Conservation (phyloP, 2,888 invertebrate species). For the Lamellibrachia columna region DNA sequence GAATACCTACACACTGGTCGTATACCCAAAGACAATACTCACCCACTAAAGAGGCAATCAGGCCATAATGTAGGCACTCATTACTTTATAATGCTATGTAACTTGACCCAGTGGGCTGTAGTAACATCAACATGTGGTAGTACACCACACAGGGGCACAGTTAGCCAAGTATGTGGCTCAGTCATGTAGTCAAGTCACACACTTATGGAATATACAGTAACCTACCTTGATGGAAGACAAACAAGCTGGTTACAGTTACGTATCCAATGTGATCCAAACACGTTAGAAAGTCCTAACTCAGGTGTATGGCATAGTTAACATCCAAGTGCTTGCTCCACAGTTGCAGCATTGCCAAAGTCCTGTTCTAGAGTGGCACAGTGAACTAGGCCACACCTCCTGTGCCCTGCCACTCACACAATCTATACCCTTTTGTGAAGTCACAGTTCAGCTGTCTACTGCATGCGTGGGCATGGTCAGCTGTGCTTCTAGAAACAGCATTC, state of each 20-base stretch:
- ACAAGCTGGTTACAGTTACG: not conserved
- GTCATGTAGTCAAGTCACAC: not conserved
- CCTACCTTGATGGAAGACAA: not conserved
- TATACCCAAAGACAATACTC: too few species aligned
- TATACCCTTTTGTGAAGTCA: not conserved
- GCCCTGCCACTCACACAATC: not conserved
- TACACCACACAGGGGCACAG: not conserved
- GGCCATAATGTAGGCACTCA: not conserved
- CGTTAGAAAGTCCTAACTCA: not conserved
- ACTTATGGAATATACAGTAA: not conserved
- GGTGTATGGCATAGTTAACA: not conserved
- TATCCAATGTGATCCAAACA: not conserved
- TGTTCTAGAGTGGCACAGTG: not conserved
- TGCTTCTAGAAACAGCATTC: not conserved
- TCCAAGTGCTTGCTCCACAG: not conserved
- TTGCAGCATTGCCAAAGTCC: not conserved
- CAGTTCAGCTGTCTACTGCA: not conserved
- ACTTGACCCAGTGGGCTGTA: not conserved
- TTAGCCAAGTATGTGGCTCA: not conserved
- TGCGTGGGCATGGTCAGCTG: not conserved
- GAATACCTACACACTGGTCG: too few species aligned
- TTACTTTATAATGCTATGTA: not conserved
- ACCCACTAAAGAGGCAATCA: not conserved
- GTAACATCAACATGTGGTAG: not conserved
- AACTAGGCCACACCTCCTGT: conserved; percentile 8